Conservation (phyloP, 2,113 vertebrate genomes). For the Athene noctua region DNA sequence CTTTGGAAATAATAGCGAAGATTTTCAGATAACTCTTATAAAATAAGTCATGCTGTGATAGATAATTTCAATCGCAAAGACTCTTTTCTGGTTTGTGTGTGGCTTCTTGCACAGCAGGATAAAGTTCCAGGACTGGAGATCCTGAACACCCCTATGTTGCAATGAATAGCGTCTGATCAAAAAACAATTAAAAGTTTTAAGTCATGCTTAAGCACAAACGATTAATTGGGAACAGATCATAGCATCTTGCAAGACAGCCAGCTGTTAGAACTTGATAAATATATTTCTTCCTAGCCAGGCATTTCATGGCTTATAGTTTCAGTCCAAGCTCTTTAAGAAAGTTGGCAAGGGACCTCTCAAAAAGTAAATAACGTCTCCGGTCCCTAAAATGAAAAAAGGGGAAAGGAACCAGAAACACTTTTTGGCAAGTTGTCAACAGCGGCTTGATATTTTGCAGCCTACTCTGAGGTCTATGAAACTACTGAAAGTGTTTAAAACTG, state of each 20-base stretch:
- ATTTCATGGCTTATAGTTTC: neutral
- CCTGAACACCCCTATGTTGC: neutral
- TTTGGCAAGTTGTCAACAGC: neutral
- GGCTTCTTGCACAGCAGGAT: neutral
- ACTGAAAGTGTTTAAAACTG: neutral
- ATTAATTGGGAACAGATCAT: neutral
- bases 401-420: neutral
- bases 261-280: neutral
- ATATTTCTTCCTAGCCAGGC: neutral
- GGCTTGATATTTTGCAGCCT: neutral
- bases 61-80: neutral
- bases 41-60: neutral
- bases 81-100: neutral
- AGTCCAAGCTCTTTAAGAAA: neutral
- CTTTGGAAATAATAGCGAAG: neutral
- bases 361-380: neutral
- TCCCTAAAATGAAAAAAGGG: neutral
- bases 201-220: neutral
- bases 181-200: slow-evolving; percentile 42
- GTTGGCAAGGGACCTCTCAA: neutral
- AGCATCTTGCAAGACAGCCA: neutral
- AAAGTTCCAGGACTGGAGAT: neutral
- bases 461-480: neutral
- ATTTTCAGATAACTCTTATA: neutral
- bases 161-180: neutral